A percentile compares a stretch with the other conserved stretches of the same genome.
phyloP scores from a whole-genome alignment of 2,113 vertebrate species.

The Gambusia holbrooki region DNA sequence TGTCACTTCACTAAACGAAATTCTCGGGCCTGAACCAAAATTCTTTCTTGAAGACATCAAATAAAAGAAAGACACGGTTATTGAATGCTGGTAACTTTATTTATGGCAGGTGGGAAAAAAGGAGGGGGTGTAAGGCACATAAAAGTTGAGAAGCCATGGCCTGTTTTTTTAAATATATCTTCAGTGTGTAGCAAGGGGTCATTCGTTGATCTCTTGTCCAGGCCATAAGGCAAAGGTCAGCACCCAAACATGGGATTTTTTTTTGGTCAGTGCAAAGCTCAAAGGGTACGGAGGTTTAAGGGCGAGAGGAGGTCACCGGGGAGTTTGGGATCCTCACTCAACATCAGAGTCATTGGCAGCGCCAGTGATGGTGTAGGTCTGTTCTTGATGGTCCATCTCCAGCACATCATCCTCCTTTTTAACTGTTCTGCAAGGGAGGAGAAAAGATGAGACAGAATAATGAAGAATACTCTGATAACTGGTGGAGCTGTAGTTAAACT shows the following conservation, averaged over 20 bases:
- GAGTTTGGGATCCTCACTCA: constrained; percentile 56
- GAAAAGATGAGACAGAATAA: background rate
- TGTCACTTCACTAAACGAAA: background rate
- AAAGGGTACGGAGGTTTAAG: constrained; percentile 51
- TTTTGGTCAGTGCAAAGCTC: constrained; percentile 65
- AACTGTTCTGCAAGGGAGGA: constrained; percentile 59
- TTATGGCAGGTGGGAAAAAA: constrained; percentile 41
- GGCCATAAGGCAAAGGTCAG: constrained; percentile 67
- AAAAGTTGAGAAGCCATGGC: constrained; percentile 46
- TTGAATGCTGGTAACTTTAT: constrained; percentile 77
- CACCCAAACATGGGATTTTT: constrained; percentile 60
- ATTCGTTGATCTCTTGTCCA: constrained; percentile 62
- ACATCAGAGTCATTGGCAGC: constrained; percentile 80
- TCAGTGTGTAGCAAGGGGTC: constrained; percentile 44
- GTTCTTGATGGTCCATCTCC: constrained; percentile 76
- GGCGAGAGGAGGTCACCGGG: constrained; percentile 58
- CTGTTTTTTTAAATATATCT: background rate
- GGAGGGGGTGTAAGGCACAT: constrained; percentile 31
- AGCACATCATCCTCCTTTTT: constrained; percentile 74
- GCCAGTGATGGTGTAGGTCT: constrained; percentile 77
- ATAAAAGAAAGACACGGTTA: constrained; percentile 40
- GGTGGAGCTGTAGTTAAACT: background rate
- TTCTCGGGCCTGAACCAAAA: background rate
- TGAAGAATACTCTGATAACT: background rate
- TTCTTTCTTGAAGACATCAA: constrained; percentile 27